Conservation (phyloP, 2,797 vertebrate species). For the Platyrinchus mystaceus region DNA sequence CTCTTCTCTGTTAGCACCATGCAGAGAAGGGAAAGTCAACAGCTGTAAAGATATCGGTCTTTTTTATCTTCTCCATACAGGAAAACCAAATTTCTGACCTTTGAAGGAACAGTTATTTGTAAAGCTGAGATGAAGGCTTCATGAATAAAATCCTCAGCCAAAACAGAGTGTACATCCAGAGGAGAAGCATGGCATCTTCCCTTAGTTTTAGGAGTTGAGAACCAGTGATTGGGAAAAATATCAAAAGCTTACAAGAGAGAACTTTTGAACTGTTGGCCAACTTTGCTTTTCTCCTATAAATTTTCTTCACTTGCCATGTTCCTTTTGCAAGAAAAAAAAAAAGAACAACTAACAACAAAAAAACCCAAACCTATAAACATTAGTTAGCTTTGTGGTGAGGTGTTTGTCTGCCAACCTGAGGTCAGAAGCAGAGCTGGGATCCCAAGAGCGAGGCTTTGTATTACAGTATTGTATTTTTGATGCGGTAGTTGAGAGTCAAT, state of each 20-base stretch:
- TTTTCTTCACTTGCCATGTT: conserved; percentile 53
- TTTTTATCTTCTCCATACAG: background rate
- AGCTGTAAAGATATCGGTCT: background rate
- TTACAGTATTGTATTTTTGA: conserved; percentile 81
- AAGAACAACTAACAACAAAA: conserved; percentile 13
- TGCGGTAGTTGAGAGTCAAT: conserved; percentile 77
- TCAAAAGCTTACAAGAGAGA: background rate
- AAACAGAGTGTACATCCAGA: background rate
- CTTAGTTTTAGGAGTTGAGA: background rate
- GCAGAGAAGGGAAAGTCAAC: background rate
- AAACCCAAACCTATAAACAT: conserved; percentile 72
- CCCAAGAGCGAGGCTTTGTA: conserved; percentile 70
- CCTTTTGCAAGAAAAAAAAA: background rate
- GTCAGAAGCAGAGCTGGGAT: conserved; percentile 72
- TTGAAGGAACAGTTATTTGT: background rate
- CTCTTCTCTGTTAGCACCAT: background rate
- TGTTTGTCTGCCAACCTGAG: conserved; percentile 76
- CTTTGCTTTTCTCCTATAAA: conserved; percentile 7
- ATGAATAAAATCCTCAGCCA: background rate
- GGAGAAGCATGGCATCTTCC: background rate
- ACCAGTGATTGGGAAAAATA: background rate
- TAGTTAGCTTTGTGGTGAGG: conserved; percentile 79
- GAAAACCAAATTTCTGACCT: background rate
- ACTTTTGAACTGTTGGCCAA: conserved; percentile 23
- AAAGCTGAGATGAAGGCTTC: background rate